Conservation (phyloP, 2,113 vertebrate species). For the Anarhynchus alexandrinus region DNA sequence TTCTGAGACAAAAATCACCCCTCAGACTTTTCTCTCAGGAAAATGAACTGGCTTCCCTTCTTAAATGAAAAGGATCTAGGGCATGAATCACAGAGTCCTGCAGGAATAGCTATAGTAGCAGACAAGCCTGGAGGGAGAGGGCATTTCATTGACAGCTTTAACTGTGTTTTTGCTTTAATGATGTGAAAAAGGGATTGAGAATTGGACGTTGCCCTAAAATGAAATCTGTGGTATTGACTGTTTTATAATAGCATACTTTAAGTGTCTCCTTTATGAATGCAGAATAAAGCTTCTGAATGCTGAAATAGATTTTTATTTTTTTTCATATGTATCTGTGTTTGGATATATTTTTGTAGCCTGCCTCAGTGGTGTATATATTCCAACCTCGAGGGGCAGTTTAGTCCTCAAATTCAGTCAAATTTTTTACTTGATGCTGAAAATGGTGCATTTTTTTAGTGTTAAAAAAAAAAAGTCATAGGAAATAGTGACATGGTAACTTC, state of each 20-base stretch:
- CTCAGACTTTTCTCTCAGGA: background rate
- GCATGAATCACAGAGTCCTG: background rate
- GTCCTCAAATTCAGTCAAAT: background rate
- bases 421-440: background rate
- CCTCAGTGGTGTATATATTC: background rate
- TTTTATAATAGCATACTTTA: background rate
- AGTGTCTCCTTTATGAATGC: background rate
- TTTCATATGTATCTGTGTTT: background rate
- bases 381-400: background rate
- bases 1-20: background rate
- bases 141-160: background rate
- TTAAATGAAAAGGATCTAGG: background rate
- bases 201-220: background rate
- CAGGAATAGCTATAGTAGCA: background rate
- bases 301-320: background rate
- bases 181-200: background rate
- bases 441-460: background rate
- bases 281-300: background rate
- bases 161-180: background rate
- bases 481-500: background rate
- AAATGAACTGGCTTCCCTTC: background rate
- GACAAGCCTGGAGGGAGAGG: background rate
- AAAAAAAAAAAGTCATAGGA: background rate
- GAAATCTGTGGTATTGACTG: background rate
- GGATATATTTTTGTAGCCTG: background rate